Conservation (phyloP, 2,888 invertebrate genomes). For the Troglohyphantes excavatus region DNA sequence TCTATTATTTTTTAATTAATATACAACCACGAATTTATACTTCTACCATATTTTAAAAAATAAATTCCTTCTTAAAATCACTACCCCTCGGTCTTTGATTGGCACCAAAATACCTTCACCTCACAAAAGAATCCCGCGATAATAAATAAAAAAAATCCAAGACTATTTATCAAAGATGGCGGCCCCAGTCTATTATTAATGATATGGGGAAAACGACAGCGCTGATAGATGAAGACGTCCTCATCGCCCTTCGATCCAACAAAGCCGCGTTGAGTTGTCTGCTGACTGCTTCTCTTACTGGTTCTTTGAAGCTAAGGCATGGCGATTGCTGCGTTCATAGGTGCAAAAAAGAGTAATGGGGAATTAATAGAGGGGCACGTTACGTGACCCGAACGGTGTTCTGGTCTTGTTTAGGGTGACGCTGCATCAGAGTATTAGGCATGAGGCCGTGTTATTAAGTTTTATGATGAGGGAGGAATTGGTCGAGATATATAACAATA, state of each 20-base stretch:
- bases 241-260: background rate
- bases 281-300: constrained; percentile 32
- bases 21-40: background rate
- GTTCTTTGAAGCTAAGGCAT: background rate
- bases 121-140: background rate
- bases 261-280: constrained; percentile 28
- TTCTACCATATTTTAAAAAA: background rate
- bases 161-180: constrained; percentile 20
- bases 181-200: constrained; percentile 31
- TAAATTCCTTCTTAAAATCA: too few species aligned
- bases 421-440: too few species aligned
- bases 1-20: too few species aligned
- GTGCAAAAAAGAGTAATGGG: constrained; percentile 5
- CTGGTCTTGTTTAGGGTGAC: background rate
- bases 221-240: constrained; percentile 27
- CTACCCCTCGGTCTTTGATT: background rate
- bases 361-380: background rate
- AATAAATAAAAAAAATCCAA: background rate
- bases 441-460: too few species aligned
- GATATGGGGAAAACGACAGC: constrained; percentile 17
- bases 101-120: background rate
- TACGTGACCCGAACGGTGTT: background rate
- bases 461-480: too few species aligned
- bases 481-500: too few species aligned
- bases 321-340: background rate